Percentiles rank a stretch among this genome's conserved stretches.
phyloP scores from a whole-genome alignment of 2,888 invertebrate genomes.

The Tiliacea aurago region DNA sequence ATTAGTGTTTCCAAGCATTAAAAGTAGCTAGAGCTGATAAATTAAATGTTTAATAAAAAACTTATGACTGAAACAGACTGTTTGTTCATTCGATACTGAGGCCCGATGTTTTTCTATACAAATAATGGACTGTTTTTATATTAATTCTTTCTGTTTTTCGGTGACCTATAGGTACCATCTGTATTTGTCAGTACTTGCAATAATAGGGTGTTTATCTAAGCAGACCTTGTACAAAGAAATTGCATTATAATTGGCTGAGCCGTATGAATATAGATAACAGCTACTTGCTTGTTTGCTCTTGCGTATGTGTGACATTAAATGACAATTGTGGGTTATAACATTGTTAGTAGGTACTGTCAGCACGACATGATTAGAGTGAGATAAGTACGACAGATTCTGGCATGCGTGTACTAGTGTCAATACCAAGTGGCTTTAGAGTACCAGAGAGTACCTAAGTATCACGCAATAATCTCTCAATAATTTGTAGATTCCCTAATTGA shows the following conservation, averaged over 20 bases:
- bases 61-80: constrained; percentile 23
- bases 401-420: neutral
- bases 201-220: constrained; percentile 42
- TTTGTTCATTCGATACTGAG: constrained; percentile 26
- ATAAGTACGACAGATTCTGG: neutral
- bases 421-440: no score
- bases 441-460: neutral
- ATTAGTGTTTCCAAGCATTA: constrained; percentile 29
- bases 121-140: constrained; percentile 11
- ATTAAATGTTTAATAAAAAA: constrained; percentile 19
- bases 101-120: constrained; percentile 4
- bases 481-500: constrained; percentile 13
- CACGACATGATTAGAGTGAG: constrained; percentile 16
- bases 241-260: constrained; percentile 53
- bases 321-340: constrained; percentile 27
- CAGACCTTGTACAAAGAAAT: constrained; percentile 59
- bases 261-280: constrained; percentile 54
- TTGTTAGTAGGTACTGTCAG: constrained; percentile 4
- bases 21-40: constrained; percentile 31
- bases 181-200: constrained; percentile 13
- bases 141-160: neutral
- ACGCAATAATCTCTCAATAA: neutral
- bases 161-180: neutral
- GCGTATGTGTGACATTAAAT: constrained; percentile 27
- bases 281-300: constrained; percentile 44